Conservation (phyloP, 1,140 invertebrate species). For the Acyrthosiphon pisum region DNA sequence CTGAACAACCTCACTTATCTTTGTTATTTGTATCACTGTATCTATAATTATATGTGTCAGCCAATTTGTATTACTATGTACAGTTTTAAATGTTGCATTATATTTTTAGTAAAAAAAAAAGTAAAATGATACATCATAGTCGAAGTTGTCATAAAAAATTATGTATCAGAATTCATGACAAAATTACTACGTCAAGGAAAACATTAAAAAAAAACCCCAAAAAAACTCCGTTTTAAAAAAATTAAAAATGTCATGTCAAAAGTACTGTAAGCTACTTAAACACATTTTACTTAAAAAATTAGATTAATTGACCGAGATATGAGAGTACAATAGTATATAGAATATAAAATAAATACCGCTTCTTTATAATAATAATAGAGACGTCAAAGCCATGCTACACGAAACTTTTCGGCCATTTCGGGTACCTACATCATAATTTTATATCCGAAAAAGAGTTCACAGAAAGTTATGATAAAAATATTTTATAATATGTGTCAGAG, state of each 20-base stretch:
- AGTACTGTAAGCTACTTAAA: background rate
- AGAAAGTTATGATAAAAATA: background rate
- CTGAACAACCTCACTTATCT: background rate
- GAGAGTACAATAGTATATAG: too few relatives aligned
- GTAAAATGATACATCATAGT: background rate
- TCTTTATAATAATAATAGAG: background rate
- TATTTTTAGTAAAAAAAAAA: background rate
- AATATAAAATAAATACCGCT: background rate
- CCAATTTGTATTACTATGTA: background rate
- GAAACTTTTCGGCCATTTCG: background rate
- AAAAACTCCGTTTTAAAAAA: too few relatives aligned
- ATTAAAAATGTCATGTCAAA: background rate
- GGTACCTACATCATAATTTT: too few relatives aligned
- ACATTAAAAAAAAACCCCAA: background rate
- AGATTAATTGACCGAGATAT: background rate
- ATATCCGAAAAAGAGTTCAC: too few relatives aligned
- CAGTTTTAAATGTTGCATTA: background rate
- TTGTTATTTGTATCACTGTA: background rate
- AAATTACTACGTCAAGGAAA: background rate
- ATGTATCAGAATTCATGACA: background rate
- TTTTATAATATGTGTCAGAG: background rate
- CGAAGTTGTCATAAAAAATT: background rate
- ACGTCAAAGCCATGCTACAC: background rate
- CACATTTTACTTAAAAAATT: background rate
- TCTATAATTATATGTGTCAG: background rate